phyloP scores from a whole-genome alignment of 2,113 vertebrate genomes.

The Camelus dromedarius region DNA sequence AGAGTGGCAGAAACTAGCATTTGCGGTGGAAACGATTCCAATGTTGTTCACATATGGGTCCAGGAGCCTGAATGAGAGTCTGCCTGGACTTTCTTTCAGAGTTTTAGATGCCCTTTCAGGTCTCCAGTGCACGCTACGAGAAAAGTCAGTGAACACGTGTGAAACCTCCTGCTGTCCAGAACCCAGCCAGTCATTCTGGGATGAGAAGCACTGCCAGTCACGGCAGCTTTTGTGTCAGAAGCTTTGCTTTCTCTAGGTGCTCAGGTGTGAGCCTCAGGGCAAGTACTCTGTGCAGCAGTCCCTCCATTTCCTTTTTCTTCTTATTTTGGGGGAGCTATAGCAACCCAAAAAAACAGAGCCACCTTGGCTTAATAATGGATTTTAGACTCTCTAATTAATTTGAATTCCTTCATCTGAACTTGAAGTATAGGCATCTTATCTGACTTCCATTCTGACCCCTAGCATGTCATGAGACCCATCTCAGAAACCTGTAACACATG shows the following conservation, averaged over 20 bases:
- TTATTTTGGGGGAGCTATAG: neutral
- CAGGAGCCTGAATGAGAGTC: neutral
- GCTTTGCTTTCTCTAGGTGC: neutral
- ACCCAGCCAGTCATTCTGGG: neutral
- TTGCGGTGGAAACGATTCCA: neutral
- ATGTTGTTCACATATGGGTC: neutral
- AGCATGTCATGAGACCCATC: neutral
- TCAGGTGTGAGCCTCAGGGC: neutral
- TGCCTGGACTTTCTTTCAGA: neutral
- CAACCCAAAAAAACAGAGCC: neutral
- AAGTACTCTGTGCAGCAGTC: neutral
- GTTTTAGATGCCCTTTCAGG: neutral
- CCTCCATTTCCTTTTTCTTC: neutral
- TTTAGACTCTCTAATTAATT: conserved; percentile 38
- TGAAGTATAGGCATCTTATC: conserved; percentile 30
- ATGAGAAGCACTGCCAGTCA: neutral
- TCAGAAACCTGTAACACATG: conserved; percentile 17
- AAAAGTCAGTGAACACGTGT: neutral
- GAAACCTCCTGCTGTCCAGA: neutral
- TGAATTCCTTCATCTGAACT: conserved; percentile 42
- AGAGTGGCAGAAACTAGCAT: neutral
- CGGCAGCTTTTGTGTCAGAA: neutral
- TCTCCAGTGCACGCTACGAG: neutral
- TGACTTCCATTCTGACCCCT: conserved; percentile 33
- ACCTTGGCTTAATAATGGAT: conserved; percentile 47